Conservation (phyloP, 2,888 invertebrate species). For the Apodemia duryi region DNA sequence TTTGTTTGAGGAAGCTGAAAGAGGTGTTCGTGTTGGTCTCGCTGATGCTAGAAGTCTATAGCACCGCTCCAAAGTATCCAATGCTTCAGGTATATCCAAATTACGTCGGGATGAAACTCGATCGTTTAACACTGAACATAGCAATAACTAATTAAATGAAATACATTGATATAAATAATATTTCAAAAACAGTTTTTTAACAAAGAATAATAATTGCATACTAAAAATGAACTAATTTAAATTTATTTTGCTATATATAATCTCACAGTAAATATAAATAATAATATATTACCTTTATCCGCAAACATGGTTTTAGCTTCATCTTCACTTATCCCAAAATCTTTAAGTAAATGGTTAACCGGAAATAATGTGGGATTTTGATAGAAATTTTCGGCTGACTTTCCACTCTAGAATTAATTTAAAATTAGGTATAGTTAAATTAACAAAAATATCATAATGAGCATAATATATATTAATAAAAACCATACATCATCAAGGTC, state of each 20-base stretch:
- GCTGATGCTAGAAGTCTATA: slow-evolving; percentile 84
- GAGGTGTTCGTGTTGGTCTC: slow-evolving; percentile 74
- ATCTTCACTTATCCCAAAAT: slow-evolving; percentile 84
- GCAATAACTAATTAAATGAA: slow-evolving; percentile 20
- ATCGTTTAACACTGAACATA: slow-evolving; percentile 84
- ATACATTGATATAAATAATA: slow-evolving; percentile 16
- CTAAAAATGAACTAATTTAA: no score
- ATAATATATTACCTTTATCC: slow-evolving; percentile 84
- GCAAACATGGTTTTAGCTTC: slow-evolving; percentile 83
- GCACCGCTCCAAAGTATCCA: slow-evolving; percentile 87
- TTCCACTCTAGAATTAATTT: slow-evolving; percentile 80
- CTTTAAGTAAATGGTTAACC: slow-evolving; percentile 82
- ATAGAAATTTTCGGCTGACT: slow-evolving; percentile 88
- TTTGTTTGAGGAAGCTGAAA: slow-evolving; percentile 80
- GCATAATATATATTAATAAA: neutral
- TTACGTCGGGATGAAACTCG: slow-evolving; percentile 85
- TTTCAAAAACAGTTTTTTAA: neutral
- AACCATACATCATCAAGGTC: slow-evolving; percentile 88
- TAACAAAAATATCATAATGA: no score
- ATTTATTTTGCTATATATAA: no score
- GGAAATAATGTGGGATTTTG: slow-evolving; percentile 83
- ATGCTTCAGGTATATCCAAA: slow-evolving; percentile 83
- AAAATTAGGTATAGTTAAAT: no score
- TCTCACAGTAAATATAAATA: no score
- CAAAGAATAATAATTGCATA: no score